Base-by-base conservation (phyloP, 2,113 vertebrate species). In the Gallinago jamesoni region DNA sequence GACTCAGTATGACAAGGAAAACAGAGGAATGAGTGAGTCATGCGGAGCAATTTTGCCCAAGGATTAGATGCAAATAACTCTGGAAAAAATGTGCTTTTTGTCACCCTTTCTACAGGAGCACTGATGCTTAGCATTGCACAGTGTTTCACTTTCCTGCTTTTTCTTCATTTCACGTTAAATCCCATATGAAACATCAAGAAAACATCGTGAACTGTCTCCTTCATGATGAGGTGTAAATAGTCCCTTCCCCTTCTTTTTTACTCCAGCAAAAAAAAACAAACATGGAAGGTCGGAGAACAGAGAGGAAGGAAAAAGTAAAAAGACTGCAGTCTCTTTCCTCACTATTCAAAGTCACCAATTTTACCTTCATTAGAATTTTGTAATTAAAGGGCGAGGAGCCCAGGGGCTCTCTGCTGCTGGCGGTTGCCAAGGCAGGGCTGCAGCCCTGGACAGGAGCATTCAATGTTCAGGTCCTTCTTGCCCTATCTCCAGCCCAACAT, bases 11-110 rank as follows among this genome's bases (percentile, higher is more conserved):
- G 66, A 86, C 52, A 86, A 87, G 74, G 28, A 87, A 95, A 92
- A 95, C 33, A 90, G 75, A 77, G 41, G 68, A 94, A 68, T 64
- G 35, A 84, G 35, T 77, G 68, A 96, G 64, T 92, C 60, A 92
- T 27, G 25, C 16, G 84, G 64, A 75, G 14, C 6, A 94, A 91
- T 89, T 96, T 89, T 78, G 56, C 64, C 56, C 73, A 72, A 86
- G 48, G 11, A 64, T 89, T 84, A 92, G 39, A 78, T 68, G 33
- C 4, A 35, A 89, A 66, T 64, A 86, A 45, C 56, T 82, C 43
- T n/a, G 18, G 47, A 73, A 90, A 96, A 93, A 84, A 63, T 18
- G 39, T 56, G 15, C 5, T 27, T 87, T 77, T 75, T 88, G 37
- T 35, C 41, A 73, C 20, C 28, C 27, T 77, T 87, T 72, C 35